Evolutionary conservation across 2,797 vertebrate genomes (phyloP), one percentile per base, ranked within the genome.

Genomic region (Okamejei kenojei): DNA sequence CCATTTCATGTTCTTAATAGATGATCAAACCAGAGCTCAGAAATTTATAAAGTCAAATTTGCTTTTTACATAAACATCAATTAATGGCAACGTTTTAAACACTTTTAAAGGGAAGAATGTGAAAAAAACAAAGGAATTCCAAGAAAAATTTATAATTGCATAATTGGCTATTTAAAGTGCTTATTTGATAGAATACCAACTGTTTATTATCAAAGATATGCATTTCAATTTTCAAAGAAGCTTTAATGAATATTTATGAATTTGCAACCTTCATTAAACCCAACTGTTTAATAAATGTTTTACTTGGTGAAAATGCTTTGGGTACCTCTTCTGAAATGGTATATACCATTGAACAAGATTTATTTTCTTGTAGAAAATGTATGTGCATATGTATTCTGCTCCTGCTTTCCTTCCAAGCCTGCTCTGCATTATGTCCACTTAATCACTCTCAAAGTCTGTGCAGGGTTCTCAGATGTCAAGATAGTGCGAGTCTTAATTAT

Each of bases 41-140:
- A 94, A 95, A 95, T 95, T 76, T 9, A 1, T 0, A 92, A 94
- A 63, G 95, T 95, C 94, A 95, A 95, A 63, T 93, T 88, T 2
- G 0, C 54, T 23, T 26, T 21, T 93, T 94, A 95, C 95, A 95
- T 94, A 95, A 94, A 94, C 93, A 82, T 80, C 95, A 95, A 82
- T 93, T 94, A 86, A 76, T 93, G 94, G 94, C 94, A 95, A 91
- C 95, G 93, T 94, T 95, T 93, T 94, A 80, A 94, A 94, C 10
- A 3, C 76, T 74, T 65, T 94, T 93, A 95, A 94, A 94, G 79
- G 93, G 7, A 68, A 94, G 91, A 95, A 94, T 93, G 93, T 93
- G 93, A 94, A 93, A 90, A 45, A 95, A 95, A 94, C 94, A 94
- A 95, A 95, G 94, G 93, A 93, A 94, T 94, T 94, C 94, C 94